Conservation (phyloP, 2,113 vertebrate species). For the Larimichthys polyactis region DNA sequence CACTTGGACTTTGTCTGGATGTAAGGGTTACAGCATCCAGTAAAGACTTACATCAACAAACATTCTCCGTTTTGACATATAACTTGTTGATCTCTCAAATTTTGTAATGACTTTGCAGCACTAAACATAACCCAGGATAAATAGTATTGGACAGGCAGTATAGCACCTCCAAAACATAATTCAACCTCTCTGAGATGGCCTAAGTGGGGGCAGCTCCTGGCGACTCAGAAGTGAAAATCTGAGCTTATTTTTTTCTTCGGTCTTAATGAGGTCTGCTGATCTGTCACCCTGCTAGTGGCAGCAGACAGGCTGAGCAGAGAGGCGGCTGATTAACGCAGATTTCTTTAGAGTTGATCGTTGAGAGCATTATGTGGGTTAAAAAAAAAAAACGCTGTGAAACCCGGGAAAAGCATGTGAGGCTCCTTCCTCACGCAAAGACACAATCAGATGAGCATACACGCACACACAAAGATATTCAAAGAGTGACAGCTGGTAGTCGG, state of each 20-base stretch:
- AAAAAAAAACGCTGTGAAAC: conserved; percentile 27
- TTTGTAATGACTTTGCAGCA: too few species aligned
- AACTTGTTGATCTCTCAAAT: too few species aligned
- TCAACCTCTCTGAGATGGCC: conserved; percentile 15
- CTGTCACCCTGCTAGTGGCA: conserved; percentile 61
- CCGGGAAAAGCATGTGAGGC: conserved; percentile 10
- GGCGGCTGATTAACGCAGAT: conserved; percentile 75
- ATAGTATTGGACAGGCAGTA: background rate
- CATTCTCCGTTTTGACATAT: too few species aligned
- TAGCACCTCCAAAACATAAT: background rate
- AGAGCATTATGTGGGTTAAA: conserved; percentile 74
- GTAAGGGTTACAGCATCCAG: background rate
- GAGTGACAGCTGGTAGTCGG: conserved; percentile 76
- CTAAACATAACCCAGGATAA: too few species aligned
- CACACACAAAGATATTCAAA: conserved; percentile 33
- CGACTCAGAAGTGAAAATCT: conserved; percentile 66
- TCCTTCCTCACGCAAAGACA: conserved; percentile 3
- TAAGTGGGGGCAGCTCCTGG: background rate
- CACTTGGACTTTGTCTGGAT: background rate
- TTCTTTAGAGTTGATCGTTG: conserved; percentile 60
- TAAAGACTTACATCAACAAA: too few species aligned
- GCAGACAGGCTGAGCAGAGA: conserved; percentile 52
- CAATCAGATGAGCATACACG: background rate
- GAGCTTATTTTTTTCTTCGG: conserved; percentile 72
- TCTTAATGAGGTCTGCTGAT: conserved; percentile 76